Percentiles rank a stretch among this genome's conserved stretches.
Evolutionary conservation across 2,888 invertebrate genomes (phyloP).

Genomic region (Parapristionchus giblindavisi): DNA sequence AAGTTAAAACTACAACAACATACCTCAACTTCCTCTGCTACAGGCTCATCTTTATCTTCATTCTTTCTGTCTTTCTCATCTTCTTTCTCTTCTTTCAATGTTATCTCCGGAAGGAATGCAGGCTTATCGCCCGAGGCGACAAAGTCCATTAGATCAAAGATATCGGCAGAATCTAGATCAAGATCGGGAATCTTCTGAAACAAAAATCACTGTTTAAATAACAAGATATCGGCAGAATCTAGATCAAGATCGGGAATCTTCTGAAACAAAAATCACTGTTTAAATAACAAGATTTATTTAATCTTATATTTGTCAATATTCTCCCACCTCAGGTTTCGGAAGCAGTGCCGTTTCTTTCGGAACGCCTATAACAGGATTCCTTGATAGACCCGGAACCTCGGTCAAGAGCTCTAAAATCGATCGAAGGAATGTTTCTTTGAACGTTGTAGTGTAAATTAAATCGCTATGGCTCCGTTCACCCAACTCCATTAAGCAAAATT

Average conservation of each 20-base stretch:
- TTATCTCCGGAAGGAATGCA: background rate
- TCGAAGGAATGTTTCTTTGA: no score
- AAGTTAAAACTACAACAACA: no score
- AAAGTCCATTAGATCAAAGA: constrained; percentile 40
- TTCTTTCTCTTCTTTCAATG: background rate
- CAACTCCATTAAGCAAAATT: no score
- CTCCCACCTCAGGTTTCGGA: no score
- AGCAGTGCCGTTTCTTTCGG: background rate
- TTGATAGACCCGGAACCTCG: background rate
- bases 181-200: background rate
- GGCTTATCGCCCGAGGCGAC: constrained; percentile 11
- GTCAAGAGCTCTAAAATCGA: constrained; percentile 38
- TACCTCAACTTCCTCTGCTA: constrained; percentile 16
- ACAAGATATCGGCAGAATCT: constrained; percentile 40
- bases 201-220: no score
- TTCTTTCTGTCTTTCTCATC: constrained; percentile 30
- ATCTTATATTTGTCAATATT: no score
- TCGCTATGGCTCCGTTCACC: no score
- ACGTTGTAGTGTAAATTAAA: no score
- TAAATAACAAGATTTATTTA: constrained; percentile 23
- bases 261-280: constrained; percentile 7
- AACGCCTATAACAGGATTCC: background rate
- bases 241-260: background rate
- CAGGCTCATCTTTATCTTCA: constrained; percentile 7
- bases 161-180: constrained; percentile 37